Evolutionary conservation across 2,113 vertebrate species (phyloP).

Genomic region (Melanerpes formicivorus): DNA sequence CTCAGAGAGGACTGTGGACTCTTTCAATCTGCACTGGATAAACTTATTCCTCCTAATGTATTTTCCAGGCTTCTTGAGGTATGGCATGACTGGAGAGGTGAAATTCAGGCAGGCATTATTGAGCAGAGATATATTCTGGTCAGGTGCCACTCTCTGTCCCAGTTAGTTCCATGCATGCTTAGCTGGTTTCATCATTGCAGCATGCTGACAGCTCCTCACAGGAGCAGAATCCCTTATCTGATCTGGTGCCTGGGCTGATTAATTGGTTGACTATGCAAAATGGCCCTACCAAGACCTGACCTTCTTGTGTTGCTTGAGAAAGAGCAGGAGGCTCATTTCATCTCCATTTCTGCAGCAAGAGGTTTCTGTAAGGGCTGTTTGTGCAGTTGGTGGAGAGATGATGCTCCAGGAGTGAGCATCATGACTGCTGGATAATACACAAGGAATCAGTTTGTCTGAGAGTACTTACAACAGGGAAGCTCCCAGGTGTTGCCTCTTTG

Average conservation of each 20-base stretch:
- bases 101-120: constrained; percentile 2
- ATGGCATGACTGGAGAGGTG: background rate
- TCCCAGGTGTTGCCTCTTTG: constrained; percentile 26
- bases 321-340: constrained; percentile 21
- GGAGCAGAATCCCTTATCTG: constrained; percentile 4
- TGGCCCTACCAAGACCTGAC: background rate
- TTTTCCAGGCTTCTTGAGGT: constrained; percentile 15
- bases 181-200: constrained; percentile 25
- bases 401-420: background rate
- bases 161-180: constrained; percentile 27
- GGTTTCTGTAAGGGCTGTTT: background rate
- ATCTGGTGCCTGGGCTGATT: constrained; percentile 40
- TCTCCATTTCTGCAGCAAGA: background rate
- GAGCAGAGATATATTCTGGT: constrained; percentile 5
- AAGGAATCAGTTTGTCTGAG: background rate
- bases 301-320: background rate
- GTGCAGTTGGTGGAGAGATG: background rate
- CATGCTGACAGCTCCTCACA: constrained; percentile 40
- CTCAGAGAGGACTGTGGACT: background rate
- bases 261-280: constrained; percentile 50
- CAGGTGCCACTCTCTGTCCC: constrained; percentile 31
- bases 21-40: background rate
- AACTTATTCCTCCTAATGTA: background rate
- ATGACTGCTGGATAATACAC: background rate
- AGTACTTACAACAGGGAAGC: background rate